Conservation (phyloP, 2,113 vertebrate genomes). For the Malurus melanocephalus region DNA sequence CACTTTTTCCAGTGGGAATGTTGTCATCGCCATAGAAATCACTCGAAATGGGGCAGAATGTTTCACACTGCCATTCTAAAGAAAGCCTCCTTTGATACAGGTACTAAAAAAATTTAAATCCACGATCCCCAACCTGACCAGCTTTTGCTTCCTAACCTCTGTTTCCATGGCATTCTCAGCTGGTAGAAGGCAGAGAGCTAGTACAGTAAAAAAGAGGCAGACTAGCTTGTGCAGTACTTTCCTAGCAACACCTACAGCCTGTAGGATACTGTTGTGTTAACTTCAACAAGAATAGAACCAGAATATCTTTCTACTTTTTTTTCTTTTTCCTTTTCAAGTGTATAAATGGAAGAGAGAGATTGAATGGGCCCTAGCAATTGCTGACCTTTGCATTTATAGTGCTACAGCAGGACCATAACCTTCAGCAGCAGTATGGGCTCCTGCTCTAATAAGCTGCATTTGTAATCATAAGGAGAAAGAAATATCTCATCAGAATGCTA, state of each 20-base stretch:
- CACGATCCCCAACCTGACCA: not conserved
- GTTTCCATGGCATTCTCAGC: conserved; percentile 46
- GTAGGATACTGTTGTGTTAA: conserved; percentile 21
- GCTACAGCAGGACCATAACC: not conserved
- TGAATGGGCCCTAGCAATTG: not conserved
- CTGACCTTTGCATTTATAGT: conserved; percentile 16
- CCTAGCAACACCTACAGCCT: conserved; percentile 47
- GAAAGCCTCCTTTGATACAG: conserved; percentile 28
- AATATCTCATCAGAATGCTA: not conserved
- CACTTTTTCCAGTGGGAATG: not conserved
- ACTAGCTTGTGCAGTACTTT: conserved; percentile 33
- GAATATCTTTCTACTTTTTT: conserved; percentile 18
- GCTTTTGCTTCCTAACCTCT: conserved; percentile 50
- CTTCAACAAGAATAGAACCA: conserved; percentile 49
- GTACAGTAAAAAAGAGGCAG: conserved; percentile 24
- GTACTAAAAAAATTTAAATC: conserved; percentile 28
- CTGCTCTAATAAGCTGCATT: not conserved
- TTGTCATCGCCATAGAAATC: not conserved
- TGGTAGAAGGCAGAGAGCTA: conserved; percentile 30
- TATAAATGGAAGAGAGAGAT: not conserved
- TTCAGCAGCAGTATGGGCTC: not conserved
- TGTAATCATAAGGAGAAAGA: not conserved
- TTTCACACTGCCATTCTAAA: conserved; percentile 20
- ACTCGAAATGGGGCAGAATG: not conserved
- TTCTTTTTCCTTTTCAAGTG: conserved; percentile 10